Evolutionary conservation across 2,797 vertebrate species (phyloP), one percentile per base, ranked within the genome.

Genomic region (Clamator glandarius): DNA sequence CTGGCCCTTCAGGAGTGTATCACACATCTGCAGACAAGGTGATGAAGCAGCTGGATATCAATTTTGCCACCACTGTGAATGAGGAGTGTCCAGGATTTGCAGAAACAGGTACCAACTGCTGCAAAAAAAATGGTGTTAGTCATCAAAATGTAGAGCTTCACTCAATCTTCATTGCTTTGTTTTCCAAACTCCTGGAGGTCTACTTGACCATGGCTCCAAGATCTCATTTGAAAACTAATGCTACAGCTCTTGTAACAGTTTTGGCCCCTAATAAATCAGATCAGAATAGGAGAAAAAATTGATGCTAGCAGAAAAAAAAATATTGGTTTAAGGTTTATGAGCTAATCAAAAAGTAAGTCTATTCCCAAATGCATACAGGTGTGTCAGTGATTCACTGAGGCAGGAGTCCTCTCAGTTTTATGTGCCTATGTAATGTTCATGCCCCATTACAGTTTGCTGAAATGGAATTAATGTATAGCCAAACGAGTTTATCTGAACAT

Each of bases 1-100:
- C 98, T 44, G 98, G 98, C 35, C 98, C 98, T 4, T 93, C 92
- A 4, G 98, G 98, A 8, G 97, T 98, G 58, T 99, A 99, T 97
- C 99, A 99, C 97, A 99, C 98, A 50, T 98, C 99, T 1, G 98
- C 98, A 31, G 99, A 99, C 96, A 96, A 97, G 67, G 98, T 99
- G 95, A 97, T 99, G 67, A 98, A 98, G 84, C 98, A 99, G 97
- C 96, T 99, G 95, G 98, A 98, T 55, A 96, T 97, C 95, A 96
- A 93, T 93, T 99, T 98, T 96, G 97, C 97, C 25, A 81, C 97
- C 55, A 92, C 95, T 19, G 97, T 99, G 97, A 98, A 98, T 96
- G 98, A 98, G 44, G 98, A 97, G 36, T 98, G 97, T 75, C 98
- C 98, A 21, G 98, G 98, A 75, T 96, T 98, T 50, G 93, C 98